Base-by-base conservation (phyloP, 2,888 invertebrate genomes). In the Apoda limacodes region DNA sequence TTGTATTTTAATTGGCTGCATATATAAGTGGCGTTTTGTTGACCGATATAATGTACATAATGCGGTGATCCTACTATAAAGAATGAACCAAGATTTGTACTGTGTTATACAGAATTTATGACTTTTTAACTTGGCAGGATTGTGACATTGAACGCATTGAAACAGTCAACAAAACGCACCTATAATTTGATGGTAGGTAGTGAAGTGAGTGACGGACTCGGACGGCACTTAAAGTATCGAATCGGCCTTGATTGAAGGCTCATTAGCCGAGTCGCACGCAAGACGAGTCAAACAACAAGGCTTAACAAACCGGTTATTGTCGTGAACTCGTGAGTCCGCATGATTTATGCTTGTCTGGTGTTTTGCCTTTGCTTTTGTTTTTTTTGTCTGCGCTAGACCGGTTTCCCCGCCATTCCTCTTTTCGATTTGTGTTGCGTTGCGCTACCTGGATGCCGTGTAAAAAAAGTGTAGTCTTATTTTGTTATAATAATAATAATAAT, bases 341-440 rank as follows among this genome's bases (percentile, higher is more conserved):
- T 76, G 75, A 78, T 75, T 76, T 76, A 78, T 75, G 69, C 61
- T 53, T n/a, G n/a, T n/a, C n/a, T n/a, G n/a, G n/a, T n/a, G n/a
- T n/a, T n/a, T n/a, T n/a, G n/a, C n/a, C n/a, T 63, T 60, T 52
- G 60, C 60, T 55, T 66, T 62, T 57, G 67, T 40, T 39, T 55
- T 55, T 61, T 66, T 72, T 63, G 62, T 60, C 46, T 43, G 41
- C 34, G 48, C n/a, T n/a, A n/a, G 56, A 72, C 75, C 69, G 69
- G 76, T 72, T 75, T 55, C 52, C 58, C 61, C 60, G 55, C 17
- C 17, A 7, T 17, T 17, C 50, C 54, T 50, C 52, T 57, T 57
- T 59, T 51, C 56, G 50, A 47, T 45, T 36, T 42, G 35, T 46
- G 66, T 67, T 64, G 66, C 67, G 68, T 67, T 65, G 61, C 61